Evolutionary conservation across 2,888 invertebrate genomes (phyloP), one percentile per base, ranked within the genome.

Genomic region (Oithona nana): DNA sequence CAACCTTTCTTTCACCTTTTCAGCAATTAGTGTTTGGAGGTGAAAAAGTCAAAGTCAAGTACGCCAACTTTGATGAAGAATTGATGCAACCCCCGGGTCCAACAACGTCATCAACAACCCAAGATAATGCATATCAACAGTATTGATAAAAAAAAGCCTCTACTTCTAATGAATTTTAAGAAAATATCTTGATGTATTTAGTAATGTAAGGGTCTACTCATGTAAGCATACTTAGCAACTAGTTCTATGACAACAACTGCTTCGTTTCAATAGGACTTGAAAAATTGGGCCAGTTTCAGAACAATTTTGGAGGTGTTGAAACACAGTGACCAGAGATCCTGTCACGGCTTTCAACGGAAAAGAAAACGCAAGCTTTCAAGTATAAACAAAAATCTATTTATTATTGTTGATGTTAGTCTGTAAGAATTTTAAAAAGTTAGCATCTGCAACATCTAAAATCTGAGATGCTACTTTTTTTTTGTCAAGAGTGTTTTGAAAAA

Each of bases 1-100:
- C 56, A 56, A 24, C 56, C 56, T 28, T 20, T 56, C 20, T 24
- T 60, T 60, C 13, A 30, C 16, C 6, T 22, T 61, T 62, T 62
- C 39, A 62, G 62, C 62, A 62, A 29, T 56, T 62, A 24, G 54
- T 62, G 56, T 56, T 52, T 62, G 62, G 56, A n/a, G 56, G 29
- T 30, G 28, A 39, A 24, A 62, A 62, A 39, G 49, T 49, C 20
- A 57, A 26, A 26, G 62, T 62, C 22, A 62, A 62, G 28, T 62
- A 62, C 28, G 62, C 62, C 20, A 57, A 62, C 56, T 56, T 62
- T 30, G 56, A 55, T 28, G 62, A 62, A 20, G 39, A 39, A 39
- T 11, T 39, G 8, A 16, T 6, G 8, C 6, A 11, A 16, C 39
- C 39, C 39, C 39, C 6, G 8, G 8, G 16, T 11, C 16, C 16